These are phyloP conservation scores for Sebastes schlegelii DNA, from an alignment of 2,113 vertebrate genomes.

Conservation along the genomic window DNA sequence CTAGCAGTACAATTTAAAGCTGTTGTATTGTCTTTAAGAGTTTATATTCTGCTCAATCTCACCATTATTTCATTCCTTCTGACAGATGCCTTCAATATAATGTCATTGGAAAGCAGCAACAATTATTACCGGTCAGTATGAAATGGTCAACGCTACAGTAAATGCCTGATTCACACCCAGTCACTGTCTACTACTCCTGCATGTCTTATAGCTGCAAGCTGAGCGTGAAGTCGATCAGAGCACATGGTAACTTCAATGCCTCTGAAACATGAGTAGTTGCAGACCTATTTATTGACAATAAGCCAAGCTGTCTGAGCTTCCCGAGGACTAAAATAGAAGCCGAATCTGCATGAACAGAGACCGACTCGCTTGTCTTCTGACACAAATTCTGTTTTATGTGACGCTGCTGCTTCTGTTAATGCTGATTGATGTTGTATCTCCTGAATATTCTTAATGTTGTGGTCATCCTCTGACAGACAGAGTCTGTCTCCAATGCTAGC, in stretches of 20 bases:
- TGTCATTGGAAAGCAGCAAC: conserved; percentile 88
- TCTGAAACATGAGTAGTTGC: conserved; percentile 40
- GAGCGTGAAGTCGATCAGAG: conserved; percentile 12
- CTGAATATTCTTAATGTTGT: conserved; percentile 27
- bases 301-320: conserved; percentile 37
- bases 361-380: conserved; percentile 24
- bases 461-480: conserved; percentile 17
- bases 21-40: neutral
- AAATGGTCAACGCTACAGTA: neutral
- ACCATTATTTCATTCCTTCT: conserved; percentile 54
- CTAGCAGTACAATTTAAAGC: neutral
- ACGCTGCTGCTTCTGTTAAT: conserved; percentile 14
- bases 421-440: conserved; percentile 40
- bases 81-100: conserved; percentile 95
- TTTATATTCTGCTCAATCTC: conserved; percentile 2
- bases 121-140: conserved; percentile 96
- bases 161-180: conserved; percentile 2
- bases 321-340: conserved; percentile 57
- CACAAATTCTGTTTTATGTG: conserved; percentile 37
- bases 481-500: neutral
- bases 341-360: conserved; percentile 18
- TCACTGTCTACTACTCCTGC: neutral
- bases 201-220: neutral
- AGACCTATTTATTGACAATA: conserved; percentile 49
- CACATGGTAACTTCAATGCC: neutral